Base-by-base conservation (phyloP, 1,140 invertebrate species). In the Meloidogyne hapla region DNA sequence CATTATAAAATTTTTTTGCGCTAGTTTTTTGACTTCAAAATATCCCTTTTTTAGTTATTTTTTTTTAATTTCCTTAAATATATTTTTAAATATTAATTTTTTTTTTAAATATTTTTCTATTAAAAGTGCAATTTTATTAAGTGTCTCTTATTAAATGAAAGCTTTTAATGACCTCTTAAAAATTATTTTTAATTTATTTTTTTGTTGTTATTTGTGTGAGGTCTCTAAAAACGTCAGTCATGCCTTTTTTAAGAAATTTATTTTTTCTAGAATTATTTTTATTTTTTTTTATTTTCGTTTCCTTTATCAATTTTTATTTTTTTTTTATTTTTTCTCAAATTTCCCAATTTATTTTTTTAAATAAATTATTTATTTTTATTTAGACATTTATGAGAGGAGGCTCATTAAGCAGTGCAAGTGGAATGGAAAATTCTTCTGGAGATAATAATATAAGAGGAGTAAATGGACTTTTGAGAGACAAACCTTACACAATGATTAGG, bases 361-460 rank as follows among this genome's bases (percentile, higher is more conserved):
- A 42, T 45, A 42, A 45, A 25, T 69, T 69, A 3, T 48, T 18
- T 18, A 18, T 18, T 66, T 15, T 40, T 42, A 6, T 42, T n/a
- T 15, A 67, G 65, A 67, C 65, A 33, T 67, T 67, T 42, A 67
- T 21, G n/a, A 4, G 65, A 8, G 40, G 40, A n/a, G n/a, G 13
- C n/a, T 67, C 65, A 6, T 67, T 38, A n/a, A 38, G 65, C 65
- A 67, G 65, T 67, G 65, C 21, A n/a, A 56, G 48, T n/a, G 65
- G 65, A 21, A 63, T 63, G 62, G 65, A 67, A n/a, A 67, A n/a
- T 18, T 67, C 65, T 67, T n/a, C 21, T 67, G 65, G 5, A 33
- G 21, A 4, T n/a, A 56, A n/a, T 56, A 56, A 56, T 56, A 56
- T n/a, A n/a, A 56, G n/a, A n/a, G 45, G 23, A 13, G 28, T 1